These are phyloP conservation scores for Odontophorus gujanensis DNA, from an alignment of 2,113 vertebrate species.

Conservation along the genomic window DNA sequence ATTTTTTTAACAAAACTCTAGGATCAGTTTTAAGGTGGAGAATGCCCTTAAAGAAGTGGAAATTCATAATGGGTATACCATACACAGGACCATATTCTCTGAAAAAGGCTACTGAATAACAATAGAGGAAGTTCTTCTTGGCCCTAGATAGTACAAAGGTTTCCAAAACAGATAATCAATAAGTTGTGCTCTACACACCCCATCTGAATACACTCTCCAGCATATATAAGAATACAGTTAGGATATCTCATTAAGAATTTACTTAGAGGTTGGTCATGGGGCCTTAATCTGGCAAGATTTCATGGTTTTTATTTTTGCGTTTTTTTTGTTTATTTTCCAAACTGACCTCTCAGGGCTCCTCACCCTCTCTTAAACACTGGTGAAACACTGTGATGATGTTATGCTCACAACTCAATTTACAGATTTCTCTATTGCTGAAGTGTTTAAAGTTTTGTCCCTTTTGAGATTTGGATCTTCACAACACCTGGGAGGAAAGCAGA, in stretches of 20 bases:
- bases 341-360: not conserved
- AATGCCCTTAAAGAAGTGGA: not conserved
- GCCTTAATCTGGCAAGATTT: not conserved
- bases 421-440: not conserved
- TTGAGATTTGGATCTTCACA: not conserved
- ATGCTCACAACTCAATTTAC: not conserved
- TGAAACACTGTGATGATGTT: not conserved
- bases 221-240: not conserved
- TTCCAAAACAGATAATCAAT: not conserved
- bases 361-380: not conserved
- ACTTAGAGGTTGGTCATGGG: rapidly evolving
- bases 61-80: not conserved
- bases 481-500: not conserved
- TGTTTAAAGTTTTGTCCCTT: not conserved
- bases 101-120: not conserved
- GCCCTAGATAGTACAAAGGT: not conserved
- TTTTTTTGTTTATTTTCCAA: not conserved
- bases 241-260: not conserved
- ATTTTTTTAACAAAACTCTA: not conserved
- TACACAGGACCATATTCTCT: not conserved
- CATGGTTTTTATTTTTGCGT: not conserved
- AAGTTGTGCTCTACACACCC: not conserved
- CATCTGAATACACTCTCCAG: not conserved
- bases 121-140: not conserved
- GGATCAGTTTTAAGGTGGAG: slow-evolving; percentile 21